Conservation (phyloP, 2,797 vertebrate genomes). For the Cichlasoma orientale region DNA sequence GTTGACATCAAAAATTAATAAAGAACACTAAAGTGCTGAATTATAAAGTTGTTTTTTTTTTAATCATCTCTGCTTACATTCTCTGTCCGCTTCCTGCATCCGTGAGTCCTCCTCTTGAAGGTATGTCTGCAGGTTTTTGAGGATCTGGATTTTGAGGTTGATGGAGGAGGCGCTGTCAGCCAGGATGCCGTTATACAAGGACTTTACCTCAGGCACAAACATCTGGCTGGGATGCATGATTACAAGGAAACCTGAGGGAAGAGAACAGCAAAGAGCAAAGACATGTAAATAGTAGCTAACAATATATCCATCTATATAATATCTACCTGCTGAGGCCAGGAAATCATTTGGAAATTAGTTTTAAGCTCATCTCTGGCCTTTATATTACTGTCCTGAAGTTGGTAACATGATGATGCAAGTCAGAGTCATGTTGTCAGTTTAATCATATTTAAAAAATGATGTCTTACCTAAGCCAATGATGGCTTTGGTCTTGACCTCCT, state of each 20-base stretch:
- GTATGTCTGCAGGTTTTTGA: conserved; percentile 98
- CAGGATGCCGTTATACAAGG: conserved; percentile 94
- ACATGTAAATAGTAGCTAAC: neutral
- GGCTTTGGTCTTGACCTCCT: conserved; percentile 97
- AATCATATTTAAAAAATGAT: neutral
- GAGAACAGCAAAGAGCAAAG: conserved; percentile 7
- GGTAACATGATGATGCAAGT: neutral
- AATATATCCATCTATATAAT: neutral
- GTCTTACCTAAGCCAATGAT: conserved; percentile 95
- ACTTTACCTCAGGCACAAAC: conserved; percentile 96
- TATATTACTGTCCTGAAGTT: neutral
- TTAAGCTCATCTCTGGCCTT: neutral
- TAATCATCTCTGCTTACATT: conserved; percentile 83
- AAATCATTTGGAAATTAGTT: neutral
- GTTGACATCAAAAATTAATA: neutral
- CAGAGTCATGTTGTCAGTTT: neutral
- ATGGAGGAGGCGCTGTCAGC: conserved; percentile 90
- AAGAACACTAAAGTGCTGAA: neutral
- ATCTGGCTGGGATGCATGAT: conserved; percentile 98
- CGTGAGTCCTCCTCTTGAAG: conserved; percentile 96
- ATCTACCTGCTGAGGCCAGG: neutral
- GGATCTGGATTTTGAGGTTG: conserved; percentile 96
- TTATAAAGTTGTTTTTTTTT: neutral
- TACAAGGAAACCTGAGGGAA: conserved; percentile 90
- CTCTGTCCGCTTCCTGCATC: conserved; percentile 97